These are phyloP conservation scores for Lophius piscatorius DNA, from an alignment of 2,113 vertebrate species.

Conservation along the genomic window DNA sequence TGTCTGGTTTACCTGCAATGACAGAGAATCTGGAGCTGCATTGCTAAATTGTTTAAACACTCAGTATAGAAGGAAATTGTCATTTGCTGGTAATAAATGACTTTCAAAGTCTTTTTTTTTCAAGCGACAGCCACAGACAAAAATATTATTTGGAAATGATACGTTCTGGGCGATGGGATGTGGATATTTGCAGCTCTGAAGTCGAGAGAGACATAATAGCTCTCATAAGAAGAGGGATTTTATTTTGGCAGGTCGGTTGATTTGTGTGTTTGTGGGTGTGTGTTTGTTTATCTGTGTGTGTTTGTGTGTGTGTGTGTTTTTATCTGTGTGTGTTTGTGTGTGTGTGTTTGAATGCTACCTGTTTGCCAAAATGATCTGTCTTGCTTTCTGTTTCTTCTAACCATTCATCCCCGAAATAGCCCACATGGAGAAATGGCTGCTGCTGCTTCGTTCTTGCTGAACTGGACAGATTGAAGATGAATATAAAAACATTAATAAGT, in stretches of 20 bases:
- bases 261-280: too few relatives aligned
- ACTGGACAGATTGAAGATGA: conserved; percentile 19
- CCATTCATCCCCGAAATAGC: conserved; percentile 25
- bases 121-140: too few relatives aligned
- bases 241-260: too few relatives aligned
- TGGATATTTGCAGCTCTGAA: too few relatives aligned
- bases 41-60: background rate
- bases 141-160: too few relatives aligned
- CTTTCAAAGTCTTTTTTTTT: background rate
- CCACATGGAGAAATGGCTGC: background rate
- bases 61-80: background rate
- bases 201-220: too few relatives aligned
- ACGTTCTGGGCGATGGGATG: too few relatives aligned
- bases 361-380: too few relatives aligned
- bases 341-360: conserved; percentile 3
- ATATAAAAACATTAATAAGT: conserved; percentile 14
- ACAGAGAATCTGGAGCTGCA: background rate
- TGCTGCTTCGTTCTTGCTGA: conserved; percentile 7
- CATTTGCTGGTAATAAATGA: too few relatives aligned
- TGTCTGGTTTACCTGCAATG: background rate
- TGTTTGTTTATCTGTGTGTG: too few relatives aligned
- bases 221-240: too few relatives aligned
- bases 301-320: background rate
- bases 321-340: background rate
- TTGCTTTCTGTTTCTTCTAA: conserved; percentile 24